Base-by-base conservation (phyloP, 1,140 invertebrate genomes). In the Acromyrmex echinatior region DNA sequence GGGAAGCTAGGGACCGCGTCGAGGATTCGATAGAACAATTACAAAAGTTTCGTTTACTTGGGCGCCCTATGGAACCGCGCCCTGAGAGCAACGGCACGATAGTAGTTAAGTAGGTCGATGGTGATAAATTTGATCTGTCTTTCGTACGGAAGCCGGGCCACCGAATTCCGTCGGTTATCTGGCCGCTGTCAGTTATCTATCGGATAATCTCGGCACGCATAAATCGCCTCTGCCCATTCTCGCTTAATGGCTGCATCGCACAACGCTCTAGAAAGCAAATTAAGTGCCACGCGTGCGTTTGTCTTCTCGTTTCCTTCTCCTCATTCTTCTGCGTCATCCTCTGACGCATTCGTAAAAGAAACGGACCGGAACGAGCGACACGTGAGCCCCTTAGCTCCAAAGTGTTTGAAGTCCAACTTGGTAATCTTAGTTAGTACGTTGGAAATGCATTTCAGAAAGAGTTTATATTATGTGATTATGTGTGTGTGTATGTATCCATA, bases 81-180 rank as follows among this genome's bases (percentile, higher is more conserved):
- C 21, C 62, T 21, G 66, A 14, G 77, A 74, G 31, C 45, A 16
- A 56, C 21, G 31, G 63, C 31, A 21, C 78, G 49, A 56, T 65
- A 87, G 25, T 53, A 76, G 85, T 86, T 91, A 92, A 94, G 90
- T 93, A 92, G 92, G 93, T 94, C 93, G 93, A 92, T 94, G 87
- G 92, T 92, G 89, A 94, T 95, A 94, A 95, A 94, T 95, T 93
- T 88, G 87, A 90, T 89, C 76, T 74, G 81, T 90, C 86, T 86
- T 81, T 86, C 73, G 49, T 16, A 89, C 84, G 60, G 73, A 86
- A 91, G 51, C 87, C 14, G 51, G 56, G 60, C 74, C 58, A 21
- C 60, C 74, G 56, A 84, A 92, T 92, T 90, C 85, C 88, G 66
- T 51, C 66, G 86, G 89, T 91, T 92, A 93, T 92, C 91, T 92